Evolutionary conservation across 2,888 invertebrate genomes (phyloP).

Genomic region (Andrena camellia): DNA sequence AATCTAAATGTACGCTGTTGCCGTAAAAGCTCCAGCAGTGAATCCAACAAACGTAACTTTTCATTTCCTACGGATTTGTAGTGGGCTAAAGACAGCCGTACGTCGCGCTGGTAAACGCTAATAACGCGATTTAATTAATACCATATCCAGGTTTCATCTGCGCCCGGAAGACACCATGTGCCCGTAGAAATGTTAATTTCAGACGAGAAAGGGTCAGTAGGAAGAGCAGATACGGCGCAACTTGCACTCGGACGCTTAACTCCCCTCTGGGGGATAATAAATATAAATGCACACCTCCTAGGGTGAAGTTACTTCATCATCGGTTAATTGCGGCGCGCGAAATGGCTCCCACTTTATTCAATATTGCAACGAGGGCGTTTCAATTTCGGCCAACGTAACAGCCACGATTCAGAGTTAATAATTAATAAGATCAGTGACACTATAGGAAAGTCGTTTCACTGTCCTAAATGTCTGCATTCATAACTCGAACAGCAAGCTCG

Average conservation of each 20-base stretch:
- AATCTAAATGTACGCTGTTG: background rate
- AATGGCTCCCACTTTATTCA: constrained; percentile 26
- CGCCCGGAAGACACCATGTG: constrained; percentile 22
- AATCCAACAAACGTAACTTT: background rate
- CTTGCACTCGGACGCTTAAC: constrained; percentile 39
- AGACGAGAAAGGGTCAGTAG: constrained; percentile 40
- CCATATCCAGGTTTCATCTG: background rate
- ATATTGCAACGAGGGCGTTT: constrained; percentile 3
- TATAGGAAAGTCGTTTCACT: background rate
- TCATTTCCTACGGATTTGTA: background rate
- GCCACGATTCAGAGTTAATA: background rate
- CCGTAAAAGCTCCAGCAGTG: background rate
- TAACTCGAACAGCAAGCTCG: background rate
- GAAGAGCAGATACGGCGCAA: constrained; percentile 32
- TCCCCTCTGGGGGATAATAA: constrained; percentile 44
- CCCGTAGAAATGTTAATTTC: constrained; percentile 48
- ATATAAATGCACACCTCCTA: constrained; percentile 32
- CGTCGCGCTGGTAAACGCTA: background rate
- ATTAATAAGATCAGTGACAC: background rate
- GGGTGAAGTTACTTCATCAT: constrained; percentile 49
- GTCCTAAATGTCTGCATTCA: no score
- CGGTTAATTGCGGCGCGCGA: constrained; percentile 40
- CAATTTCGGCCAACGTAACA: background rate
- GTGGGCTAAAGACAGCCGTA: no score
- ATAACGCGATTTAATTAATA: constrained; percentile 45